Percentiles rank a stretch among this genome's conserved stretches.
phyloP scores from a whole-genome alignment of 2,888 invertebrate species.

The Cactoblastis cactorum region DNA sequence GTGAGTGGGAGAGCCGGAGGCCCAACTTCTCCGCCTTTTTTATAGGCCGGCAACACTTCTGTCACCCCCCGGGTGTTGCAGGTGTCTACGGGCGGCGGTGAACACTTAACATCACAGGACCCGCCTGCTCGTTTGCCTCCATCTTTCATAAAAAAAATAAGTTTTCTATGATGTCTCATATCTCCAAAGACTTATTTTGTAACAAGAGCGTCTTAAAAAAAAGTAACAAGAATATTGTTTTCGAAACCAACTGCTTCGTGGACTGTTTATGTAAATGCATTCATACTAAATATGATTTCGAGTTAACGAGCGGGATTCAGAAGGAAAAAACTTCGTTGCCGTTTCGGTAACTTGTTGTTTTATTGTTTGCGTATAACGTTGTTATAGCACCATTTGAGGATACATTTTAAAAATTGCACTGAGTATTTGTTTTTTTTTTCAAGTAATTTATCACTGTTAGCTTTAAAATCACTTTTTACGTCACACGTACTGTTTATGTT shows the following conservation, averaged over 20 bases:
- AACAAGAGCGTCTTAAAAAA: neutral
- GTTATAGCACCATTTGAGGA: neutral
- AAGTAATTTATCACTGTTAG: too few species aligned
- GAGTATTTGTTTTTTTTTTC: neutral
- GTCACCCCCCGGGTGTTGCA: too few species aligned
- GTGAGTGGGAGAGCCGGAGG: too few species aligned
- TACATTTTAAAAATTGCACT: neutral
- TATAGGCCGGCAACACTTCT: too few species aligned
- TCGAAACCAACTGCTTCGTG: slow-evolving; percentile 53
- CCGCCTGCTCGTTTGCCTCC: too few species aligned
- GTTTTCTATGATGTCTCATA: too few species aligned
- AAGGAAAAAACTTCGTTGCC: slow-evolving; percentile 24
- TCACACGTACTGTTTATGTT: too few species aligned
- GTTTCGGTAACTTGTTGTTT: neutral
- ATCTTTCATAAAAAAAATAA: too few species aligned
- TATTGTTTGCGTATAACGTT: neutral
- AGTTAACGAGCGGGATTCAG: slow-evolving; percentile 64
- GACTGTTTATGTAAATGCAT: slow-evolving; percentile 70
- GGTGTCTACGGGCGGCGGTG: too few species aligned
- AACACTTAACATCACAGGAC: too few species aligned
- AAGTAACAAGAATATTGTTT: slow-evolving; percentile 25
- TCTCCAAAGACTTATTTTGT: neutral
- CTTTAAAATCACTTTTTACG: too few species aligned
- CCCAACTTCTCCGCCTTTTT: too few species aligned
- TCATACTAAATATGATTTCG: slow-evolving; percentile 73